These are phyloP conservation scores for Caenorhabditis sinica DNA, from an alignment of 2,888 invertebrate species.

Conservation along the genomic window DNA sequence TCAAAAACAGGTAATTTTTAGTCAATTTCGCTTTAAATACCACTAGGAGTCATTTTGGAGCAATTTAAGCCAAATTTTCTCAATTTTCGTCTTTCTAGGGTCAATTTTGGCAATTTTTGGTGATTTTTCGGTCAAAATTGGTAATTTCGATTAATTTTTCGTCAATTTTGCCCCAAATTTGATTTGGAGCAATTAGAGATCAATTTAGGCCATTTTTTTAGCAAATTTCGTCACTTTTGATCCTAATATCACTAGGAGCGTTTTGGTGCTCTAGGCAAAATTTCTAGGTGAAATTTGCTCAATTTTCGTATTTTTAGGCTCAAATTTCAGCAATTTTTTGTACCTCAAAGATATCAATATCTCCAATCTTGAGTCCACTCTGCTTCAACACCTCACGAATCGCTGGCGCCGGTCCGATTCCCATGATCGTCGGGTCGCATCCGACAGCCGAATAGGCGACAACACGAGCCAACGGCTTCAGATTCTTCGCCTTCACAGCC, in stretches of 20 bases:
- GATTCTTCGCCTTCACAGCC: conserved; percentile 89
- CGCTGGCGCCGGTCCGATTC: conserved; percentile 91
- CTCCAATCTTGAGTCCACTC: conserved; percentile 90
- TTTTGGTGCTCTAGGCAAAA: not conserved
- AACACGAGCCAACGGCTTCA: conserved; percentile 93
- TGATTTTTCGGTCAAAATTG: no score
- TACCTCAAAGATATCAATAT: conserved; percentile 91
- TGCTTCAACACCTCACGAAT: conserved; percentile 91
- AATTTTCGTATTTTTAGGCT: conserved; percentile 1
- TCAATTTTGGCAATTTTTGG: no score
- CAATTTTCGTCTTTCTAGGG: no score
- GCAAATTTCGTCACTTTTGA: no score
- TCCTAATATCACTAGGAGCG: not conserved
- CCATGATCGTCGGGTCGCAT: conserved; percentile 98
- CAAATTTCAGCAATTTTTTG: no score
- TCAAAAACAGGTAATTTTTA: no score
- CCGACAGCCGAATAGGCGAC: conserved; percentile 92
- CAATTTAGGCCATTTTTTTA: no score
- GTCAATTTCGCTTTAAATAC: no score
- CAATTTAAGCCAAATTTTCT: not conserved
- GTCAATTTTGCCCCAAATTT: no score
- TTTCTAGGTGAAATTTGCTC: not conserved
- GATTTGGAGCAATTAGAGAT: no score
- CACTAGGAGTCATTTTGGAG: not conserved
- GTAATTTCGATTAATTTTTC: no score